Evolutionary conservation across 1,140 invertebrate species (phyloP).

Genomic region (Heliconius melpomene): DNA sequence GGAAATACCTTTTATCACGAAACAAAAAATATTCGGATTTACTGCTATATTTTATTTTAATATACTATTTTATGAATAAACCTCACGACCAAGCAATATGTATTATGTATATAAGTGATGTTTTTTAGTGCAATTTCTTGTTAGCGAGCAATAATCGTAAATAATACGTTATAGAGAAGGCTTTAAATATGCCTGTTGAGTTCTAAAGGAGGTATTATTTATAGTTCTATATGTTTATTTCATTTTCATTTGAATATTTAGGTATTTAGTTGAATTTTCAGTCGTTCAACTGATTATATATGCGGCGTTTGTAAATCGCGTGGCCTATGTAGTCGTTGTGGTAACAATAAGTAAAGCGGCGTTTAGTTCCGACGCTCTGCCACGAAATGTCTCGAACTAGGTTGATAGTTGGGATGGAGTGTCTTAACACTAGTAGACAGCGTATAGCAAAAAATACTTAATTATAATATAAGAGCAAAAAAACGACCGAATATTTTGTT

Average conservation of each 20-base stretch:
- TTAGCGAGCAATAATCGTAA: slow-evolving; percentile 7
- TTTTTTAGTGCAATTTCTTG: background rate
- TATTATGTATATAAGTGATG: background rate
- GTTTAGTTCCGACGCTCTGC: too few species aligned
- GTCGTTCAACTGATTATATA: background rate
- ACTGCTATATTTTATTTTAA: background rate
- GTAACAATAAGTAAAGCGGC: too few species aligned
- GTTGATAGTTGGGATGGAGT: too few species aligned
- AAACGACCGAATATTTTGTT: background rate
- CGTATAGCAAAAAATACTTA: too few species aligned
- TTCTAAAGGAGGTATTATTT: background rate
- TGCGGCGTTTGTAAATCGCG: too few species aligned
- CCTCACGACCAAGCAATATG: background rate
- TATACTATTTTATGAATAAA: background rate
- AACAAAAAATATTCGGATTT: background rate
- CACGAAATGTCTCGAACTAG: too few species aligned
- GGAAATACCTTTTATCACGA: background rate
- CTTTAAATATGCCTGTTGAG: background rate
- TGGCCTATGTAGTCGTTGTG: too few species aligned
- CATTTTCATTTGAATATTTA: background rate
- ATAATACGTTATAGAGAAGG: background rate
- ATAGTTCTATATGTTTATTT: background rate
- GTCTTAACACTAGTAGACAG: too few species aligned
- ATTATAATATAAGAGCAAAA: too few species aligned
- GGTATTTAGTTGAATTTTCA: background rate